Conservation (phyloP, 2,888 invertebrate species). For the Melanotus villosus region DNA sequence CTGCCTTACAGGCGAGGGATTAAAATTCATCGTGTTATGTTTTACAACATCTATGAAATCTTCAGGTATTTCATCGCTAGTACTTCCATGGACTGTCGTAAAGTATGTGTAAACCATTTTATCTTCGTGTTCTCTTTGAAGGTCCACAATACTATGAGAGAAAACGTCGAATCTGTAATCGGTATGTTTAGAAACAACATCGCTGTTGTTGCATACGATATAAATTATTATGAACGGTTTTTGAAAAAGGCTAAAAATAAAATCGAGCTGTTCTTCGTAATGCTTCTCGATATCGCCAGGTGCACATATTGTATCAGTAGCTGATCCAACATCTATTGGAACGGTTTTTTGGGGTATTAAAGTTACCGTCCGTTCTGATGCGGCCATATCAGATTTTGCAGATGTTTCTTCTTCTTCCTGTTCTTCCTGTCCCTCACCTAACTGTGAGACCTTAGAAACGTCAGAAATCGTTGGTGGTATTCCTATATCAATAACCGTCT, state of each 20-base stretch:
- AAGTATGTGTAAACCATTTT: conserved; percentile 67
- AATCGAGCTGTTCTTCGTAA: conserved; percentile 62
- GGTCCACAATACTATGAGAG: conserved; percentile 58
- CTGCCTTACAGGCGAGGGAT: conserved; percentile 65
- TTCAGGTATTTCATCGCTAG: conserved; percentile 59
- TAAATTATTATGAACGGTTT: conserved; percentile 71
- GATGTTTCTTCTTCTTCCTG: conserved; percentile 53
- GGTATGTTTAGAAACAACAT: conserved; percentile 68
- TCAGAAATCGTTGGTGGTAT: conserved; percentile 34
- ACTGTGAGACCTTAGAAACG: conserved; percentile 32
- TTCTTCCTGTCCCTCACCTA: background rate
- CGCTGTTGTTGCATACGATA: conserved; percentile 71
- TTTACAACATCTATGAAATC: conserved; percentile 56
- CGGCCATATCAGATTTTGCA: conserved; percentile 40
- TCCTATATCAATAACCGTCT: conserved; percentile 50
- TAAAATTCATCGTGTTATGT: conserved; percentile 44
- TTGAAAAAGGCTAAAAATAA: conserved; percentile 60
- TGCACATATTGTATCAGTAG: conserved; percentile 52
- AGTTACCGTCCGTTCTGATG: background rate
- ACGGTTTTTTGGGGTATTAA: conserved; percentile 47
- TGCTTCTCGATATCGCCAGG: conserved; percentile 54
- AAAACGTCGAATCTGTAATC: conserved; percentile 61
- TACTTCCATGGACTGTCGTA: conserved; percentile 60
- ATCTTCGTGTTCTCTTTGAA: conserved; percentile 54
- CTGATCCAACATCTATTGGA: conserved; percentile 54